phyloP scores from a whole-genome alignment of 1,140 invertebrate genomes.

The Cyphomyrmex costatus region DNA sequence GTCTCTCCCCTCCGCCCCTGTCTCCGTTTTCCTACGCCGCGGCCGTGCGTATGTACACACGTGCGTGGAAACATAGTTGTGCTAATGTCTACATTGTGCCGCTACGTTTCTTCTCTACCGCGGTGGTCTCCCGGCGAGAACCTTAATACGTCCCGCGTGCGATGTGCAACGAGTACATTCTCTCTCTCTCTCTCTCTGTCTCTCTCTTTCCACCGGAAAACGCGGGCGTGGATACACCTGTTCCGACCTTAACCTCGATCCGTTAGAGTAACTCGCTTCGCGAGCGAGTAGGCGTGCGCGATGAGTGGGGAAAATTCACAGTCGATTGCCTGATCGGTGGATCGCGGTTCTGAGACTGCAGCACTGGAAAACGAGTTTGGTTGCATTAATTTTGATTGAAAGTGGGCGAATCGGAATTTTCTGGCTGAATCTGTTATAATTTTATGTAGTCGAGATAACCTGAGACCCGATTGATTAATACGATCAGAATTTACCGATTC shows the following conservation, averaged over 20 bases:
- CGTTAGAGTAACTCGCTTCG: constrained; percentile 41
- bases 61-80: constrained; percentile 26
- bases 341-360: constrained; percentile 19
- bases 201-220: constrained; percentile 61
- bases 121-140: constrained; percentile 10
- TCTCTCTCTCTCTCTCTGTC: constrained; percentile 11
- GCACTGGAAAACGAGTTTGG: too few species aligned
- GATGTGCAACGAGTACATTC: constrained; percentile 13
- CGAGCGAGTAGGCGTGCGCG: constrained; percentile 50
- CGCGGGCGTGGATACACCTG: constrained; percentile 64
- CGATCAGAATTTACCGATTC: too few species aligned
- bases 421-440: too few species aligned
- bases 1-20: background rate
- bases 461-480: too few species aligned
- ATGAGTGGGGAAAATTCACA: constrained; percentile 46
- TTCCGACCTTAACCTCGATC: constrained; percentile 64
- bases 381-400: too few species aligned
- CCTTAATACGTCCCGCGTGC: constrained; percentile 10
- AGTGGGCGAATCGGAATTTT: too few species aligned
- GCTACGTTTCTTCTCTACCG: constrained; percentile 13
- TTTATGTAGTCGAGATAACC: too few species aligned
- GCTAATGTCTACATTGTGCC: constrained; percentile 55
- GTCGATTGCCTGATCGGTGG: background rate
- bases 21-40: constrained; percentile 6
- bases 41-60: background rate